Evolutionary conservation across 2,797 vertebrate species (phyloP).

Genomic region (Lacerta viridis): DNA sequence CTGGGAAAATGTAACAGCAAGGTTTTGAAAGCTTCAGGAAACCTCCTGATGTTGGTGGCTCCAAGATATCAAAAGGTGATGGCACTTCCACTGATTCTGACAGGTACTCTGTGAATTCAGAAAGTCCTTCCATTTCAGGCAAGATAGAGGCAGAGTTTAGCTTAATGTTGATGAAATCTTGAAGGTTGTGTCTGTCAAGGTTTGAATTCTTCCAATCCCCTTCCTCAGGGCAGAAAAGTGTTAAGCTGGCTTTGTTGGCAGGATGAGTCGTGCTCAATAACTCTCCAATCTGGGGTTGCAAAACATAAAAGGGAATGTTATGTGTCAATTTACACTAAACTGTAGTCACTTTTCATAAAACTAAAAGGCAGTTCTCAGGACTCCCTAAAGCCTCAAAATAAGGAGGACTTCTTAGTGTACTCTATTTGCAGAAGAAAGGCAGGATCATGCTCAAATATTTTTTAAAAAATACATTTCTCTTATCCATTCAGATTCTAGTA

Average conservation of each 20-base stretch:
- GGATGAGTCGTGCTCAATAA: slow-evolving; percentile 95
- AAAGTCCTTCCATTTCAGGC: slow-evolving; percentile 98
- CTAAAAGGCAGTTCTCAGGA: neutral
- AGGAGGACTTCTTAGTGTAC: neutral
- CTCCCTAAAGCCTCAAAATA: neutral
- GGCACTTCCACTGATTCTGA: slow-evolving; percentile 98
- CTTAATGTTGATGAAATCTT: slow-evolving; percentile 98
- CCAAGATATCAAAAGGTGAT: slow-evolving; percentile 95
- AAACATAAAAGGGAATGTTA: slow-evolving; percentile 54
- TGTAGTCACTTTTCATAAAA: neutral
- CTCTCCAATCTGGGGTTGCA: slow-evolving; percentile 90
- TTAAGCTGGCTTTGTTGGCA: slow-evolving; percentile 96
- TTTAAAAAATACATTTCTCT: neutral
- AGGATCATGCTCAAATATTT: neutral
- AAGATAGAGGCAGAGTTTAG: slow-evolving; percentile 93
- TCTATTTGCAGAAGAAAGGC: neutral
- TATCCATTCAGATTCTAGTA: neutral
- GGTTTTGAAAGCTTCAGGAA: slow-evolving; percentile 98
- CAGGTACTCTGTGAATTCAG: slow-evolving; percentile 97
- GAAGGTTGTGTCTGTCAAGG: slow-evolving; percentile 96
- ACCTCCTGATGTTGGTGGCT: slow-evolving; percentile 95
- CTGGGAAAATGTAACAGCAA: slow-evolving; percentile 98
- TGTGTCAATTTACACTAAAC: slow-evolving; percentile 9
- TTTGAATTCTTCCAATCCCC: slow-evolving; percentile 98
- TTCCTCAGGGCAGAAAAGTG: slow-evolving; percentile 94